phyloP scores from a whole-genome alignment of 2,797 vertebrate genomes.

The Eulemur coronatus region DNA sequence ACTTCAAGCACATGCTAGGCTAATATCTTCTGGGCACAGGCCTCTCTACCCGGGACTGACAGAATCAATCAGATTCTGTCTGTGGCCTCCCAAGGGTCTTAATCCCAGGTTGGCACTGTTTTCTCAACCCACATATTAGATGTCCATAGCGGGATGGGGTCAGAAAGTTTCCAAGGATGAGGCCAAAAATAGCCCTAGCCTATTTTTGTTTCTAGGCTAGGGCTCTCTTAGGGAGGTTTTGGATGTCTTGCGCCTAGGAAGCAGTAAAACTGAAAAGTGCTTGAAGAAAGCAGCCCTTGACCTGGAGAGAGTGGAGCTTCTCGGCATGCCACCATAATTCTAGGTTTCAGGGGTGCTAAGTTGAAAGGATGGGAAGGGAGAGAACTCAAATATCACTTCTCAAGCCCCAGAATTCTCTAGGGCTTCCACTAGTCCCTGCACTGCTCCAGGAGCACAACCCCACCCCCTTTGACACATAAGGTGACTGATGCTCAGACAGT shows the following conservation, averaged over 20 bases:
- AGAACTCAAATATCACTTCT: neutral
- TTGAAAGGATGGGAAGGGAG: neutral
- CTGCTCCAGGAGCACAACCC: neutral
- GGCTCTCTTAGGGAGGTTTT: neutral
- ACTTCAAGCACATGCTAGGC: neutral
- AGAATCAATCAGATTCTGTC: neutral
- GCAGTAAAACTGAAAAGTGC: neutral
- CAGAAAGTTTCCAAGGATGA: neutral
- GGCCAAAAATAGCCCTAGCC: too few relatives aligned
- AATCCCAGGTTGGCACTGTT: neutral
- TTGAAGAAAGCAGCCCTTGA: neutral
- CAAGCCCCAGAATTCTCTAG: neutral
- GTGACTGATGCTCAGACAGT: neutral
- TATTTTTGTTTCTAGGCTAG: neutral
- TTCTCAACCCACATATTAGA: neutral
- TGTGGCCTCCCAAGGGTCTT: neutral
- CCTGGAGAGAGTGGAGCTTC: neutral
- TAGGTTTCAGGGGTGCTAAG: neutral
- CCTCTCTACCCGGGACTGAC: neutral
- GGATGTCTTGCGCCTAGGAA: neutral
- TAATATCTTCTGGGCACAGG: neutral
- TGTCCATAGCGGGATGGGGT: neutral
- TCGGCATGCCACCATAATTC: neutral
- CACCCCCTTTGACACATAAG: neutral
- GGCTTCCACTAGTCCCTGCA: neutral